Percentiles rank a stretch among this genome's conserved stretches.
These are phyloP conservation scores for Anthonomus grandis DNA, from an alignment of 1,140 invertebrate species.

Conservation along the genomic window DNA sequence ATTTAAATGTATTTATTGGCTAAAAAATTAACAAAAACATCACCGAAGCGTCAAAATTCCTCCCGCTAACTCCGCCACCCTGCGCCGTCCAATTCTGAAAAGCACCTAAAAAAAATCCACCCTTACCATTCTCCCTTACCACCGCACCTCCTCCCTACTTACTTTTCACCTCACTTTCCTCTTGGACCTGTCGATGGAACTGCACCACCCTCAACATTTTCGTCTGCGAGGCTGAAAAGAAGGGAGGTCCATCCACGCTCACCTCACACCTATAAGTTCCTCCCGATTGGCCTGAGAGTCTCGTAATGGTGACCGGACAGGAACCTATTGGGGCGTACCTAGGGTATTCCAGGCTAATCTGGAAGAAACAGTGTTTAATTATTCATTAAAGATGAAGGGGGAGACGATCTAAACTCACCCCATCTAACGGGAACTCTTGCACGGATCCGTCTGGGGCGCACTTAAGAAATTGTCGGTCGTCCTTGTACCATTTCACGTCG, in stretches of 20 bases:
- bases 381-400: no score
- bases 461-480: conserved; percentile 60
- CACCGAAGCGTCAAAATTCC: no score
- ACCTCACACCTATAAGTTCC: conserved; percentile 62
- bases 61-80: no score
- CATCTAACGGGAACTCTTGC: conserved; percentile 33
- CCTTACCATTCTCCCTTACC: no score
- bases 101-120: no score
- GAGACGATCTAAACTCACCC: no score
- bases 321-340: conserved; percentile 27
- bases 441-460: conserved; percentile 34
- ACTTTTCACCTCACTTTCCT: conserved; percentile 12
- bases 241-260: conserved; percentile 55
- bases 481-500: conserved; percentile 68
- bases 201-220: conserved; percentile 10
- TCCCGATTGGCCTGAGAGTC: conserved; percentile 32
- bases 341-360: conserved; percentile 20
- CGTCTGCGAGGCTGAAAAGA: conserved; percentile 47
- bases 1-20: no score
- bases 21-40: no score
- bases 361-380: conserved; percentile 2
- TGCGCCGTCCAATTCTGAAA: no score
- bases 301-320: conserved; percentile 34
- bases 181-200: conserved; percentile 6
- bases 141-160: no score